Evolutionary conservation across 1,140 invertebrate genomes (phyloP).

Genomic region (Luehdorfia chinensis): DNA sequence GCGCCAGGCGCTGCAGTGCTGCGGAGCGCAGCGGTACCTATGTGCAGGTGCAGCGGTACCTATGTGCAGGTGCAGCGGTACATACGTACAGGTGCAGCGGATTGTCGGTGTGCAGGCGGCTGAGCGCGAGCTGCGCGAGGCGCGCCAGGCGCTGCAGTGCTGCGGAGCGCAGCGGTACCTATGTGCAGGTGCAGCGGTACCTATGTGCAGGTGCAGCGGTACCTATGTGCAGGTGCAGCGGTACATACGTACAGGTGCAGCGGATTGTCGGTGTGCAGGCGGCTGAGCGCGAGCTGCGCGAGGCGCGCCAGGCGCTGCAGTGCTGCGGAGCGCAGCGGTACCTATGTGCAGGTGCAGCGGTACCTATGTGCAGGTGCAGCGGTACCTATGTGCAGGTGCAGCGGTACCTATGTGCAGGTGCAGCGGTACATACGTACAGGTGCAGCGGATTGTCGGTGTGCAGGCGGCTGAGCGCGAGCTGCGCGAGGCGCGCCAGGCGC

Average conservation of each 20-base stretch:
- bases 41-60: too few species aligned
- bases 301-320: conserved; percentile 41
- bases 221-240: too few species aligned
- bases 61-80: too few species aligned
- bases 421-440: conserved; percentile 44
- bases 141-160: conserved; percentile 40
- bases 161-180: conserved; percentile 31
- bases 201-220: too few species aligned
- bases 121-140: conserved; percentile 38
- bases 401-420: too few species aligned
- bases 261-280: conserved; percentile 46
- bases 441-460: conserved; percentile 51
- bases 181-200: too few species aligned
- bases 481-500: conserved; percentile 40
- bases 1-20: conserved; percentile 40
- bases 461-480: conserved; percentile 32
- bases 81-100: conserved; percentile 56
- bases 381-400: too few species aligned
- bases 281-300: conserved; percentile 31
- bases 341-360: conserved; percentile 1
- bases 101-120: conserved; percentile 40
- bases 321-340: conserved; percentile 34
- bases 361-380: too few species aligned
- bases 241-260: conserved; percentile 56
- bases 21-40: too few species aligned